Evolutionary conservation across 2,113 vertebrate genomes (phyloP).

Genomic region (Pelmatolapia mariae): DNA sequence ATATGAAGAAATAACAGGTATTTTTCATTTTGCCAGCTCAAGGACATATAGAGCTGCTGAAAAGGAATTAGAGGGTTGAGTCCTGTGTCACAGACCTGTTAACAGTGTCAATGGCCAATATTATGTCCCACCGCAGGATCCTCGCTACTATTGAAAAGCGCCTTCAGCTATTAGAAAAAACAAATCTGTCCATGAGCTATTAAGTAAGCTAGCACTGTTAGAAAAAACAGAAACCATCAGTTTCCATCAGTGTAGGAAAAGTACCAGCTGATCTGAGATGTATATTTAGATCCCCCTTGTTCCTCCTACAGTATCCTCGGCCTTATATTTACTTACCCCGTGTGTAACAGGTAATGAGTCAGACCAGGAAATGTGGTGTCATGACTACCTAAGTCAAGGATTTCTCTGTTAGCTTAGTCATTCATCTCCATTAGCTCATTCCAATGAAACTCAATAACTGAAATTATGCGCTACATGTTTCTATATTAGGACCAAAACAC

Average conservation of each 20-base stretch:
- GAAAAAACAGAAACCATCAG: background rate
- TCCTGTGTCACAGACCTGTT: constrained; percentile 54
- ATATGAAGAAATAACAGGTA: background rate
- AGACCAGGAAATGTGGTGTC: constrained; percentile 25
- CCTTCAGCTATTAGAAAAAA: background rate
- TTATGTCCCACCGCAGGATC: background rate
- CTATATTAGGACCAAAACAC: background rate
- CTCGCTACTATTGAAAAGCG: background rate
- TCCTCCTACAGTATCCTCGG: background rate
- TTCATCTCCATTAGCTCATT: background rate
- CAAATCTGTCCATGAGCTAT: background rate
- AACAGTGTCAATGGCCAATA: constrained; percentile 1
- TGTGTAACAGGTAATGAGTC: constrained; percentile 8
- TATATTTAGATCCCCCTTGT: background rate
- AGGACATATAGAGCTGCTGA: constrained; percentile 19
- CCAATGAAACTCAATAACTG: background rate
- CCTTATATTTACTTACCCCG: background rate
- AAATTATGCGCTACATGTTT: background rate
- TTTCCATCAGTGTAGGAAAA: background rate
- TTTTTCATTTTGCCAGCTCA: background rate
- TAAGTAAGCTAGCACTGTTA: background rate
- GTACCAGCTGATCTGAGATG: background rate
- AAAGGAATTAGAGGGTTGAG: constrained; percentile 54
- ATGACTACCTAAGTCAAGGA: background rate
- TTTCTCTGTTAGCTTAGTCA: constrained; percentile 10